phyloP scores from a whole-genome alignment of 37 sponge, comb jelly and placozoan species.

The Beroe forskalii region DNA sequence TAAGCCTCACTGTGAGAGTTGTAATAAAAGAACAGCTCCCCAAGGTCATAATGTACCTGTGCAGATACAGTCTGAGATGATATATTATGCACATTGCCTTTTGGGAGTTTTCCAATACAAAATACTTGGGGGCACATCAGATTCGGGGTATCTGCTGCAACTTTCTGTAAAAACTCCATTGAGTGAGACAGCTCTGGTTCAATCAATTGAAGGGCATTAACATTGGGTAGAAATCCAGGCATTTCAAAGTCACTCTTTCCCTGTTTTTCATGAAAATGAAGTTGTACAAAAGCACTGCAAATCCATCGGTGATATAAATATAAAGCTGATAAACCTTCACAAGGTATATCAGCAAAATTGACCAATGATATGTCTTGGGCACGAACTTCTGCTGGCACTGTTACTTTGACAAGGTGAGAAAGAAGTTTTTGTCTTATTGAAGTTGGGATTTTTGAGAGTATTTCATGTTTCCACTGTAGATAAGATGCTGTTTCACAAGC shows the following conservation, averaged over 20 bases:
- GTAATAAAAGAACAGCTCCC: constrained; percentile 45
- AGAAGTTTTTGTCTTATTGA: constrained; percentile 27
- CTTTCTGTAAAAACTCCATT: constrained; percentile 53
- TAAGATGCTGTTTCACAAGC: constrained; percentile 35
- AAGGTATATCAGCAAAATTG: background rate
- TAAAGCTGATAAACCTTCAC: constrained; percentile 27
- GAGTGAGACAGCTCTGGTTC: constrained; percentile 51
- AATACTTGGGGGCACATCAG: constrained; percentile 11
- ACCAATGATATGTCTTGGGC: constrained; percentile 36
- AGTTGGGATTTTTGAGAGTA: background rate
- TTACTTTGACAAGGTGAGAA: constrained; percentile 45
- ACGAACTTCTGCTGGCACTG: constrained; percentile 43
- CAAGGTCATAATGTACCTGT: constrained; percentile 31
- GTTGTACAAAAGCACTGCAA: constrained; percentile 39
- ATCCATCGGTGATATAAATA: constrained; percentile 49
- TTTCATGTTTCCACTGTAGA: constrained; percentile 15
- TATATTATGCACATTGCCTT: background rate
- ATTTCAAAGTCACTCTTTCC: constrained; percentile 1
- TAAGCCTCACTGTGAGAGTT: background rate
- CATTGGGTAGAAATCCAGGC: constrained; percentile 43
- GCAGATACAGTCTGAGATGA: constrained; percentile 18
- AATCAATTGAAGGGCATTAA: constrained; percentile 22
- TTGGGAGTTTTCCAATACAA: background rate
- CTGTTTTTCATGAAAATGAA: constrained; percentile 29
- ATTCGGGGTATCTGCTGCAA: background rate